Conservation (phyloP, 2,888 invertebrate species). For the Drosophila sordidula region DNA sequence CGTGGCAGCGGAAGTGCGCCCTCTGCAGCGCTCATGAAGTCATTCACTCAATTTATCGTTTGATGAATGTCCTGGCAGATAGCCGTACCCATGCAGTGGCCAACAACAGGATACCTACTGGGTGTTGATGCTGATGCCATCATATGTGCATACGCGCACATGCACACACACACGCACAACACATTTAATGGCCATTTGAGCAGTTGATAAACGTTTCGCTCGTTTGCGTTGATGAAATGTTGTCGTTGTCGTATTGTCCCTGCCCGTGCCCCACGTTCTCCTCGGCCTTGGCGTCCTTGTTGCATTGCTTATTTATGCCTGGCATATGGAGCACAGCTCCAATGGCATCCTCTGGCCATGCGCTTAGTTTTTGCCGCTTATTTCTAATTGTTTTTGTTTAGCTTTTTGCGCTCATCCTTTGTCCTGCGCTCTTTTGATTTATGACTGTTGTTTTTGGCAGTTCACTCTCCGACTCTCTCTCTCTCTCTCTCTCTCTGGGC, state of each 20-base stretch:
- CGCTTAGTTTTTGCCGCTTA: slow-evolving; percentile 73
- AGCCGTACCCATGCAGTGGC: slow-evolving; percentile 53
- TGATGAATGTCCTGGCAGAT: slow-evolving; percentile 83
- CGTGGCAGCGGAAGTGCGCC: slow-evolving; percentile 68
- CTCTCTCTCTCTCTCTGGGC: slow-evolving; percentile 5
- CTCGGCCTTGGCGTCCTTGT: slow-evolving; percentile 42
- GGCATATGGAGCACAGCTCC: slow-evolving; percentile 65
- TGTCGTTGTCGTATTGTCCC: slow-evolving; percentile 51
- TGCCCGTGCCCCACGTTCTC: slow-evolving; percentile 2
- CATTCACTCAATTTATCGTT: slow-evolving; percentile 85
- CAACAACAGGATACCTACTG: slow-evolving; percentile 36
- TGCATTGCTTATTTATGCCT: slow-evolving; percentile 78
- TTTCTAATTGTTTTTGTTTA: slow-evolving; percentile 74
- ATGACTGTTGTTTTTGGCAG: slow-evolving; percentile 53
- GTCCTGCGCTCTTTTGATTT: slow-evolving; percentile 58
- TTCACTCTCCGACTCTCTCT: background rate
- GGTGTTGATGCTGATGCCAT: slow-evolving; percentile 65
- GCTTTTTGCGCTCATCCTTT: slow-evolving; percentile 30
- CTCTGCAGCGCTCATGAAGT: slow-evolving; percentile 83
- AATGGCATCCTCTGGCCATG: slow-evolving; percentile 42
- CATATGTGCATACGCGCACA: slow-evolving; percentile 39
- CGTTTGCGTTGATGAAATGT: slow-evolving; percentile 81
- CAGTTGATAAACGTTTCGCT: slow-evolving; percentile 85
- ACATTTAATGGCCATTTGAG: slow-evolving; percentile 85
- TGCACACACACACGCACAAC: slow-evolving; percentile 58